phyloP scores from a whole-genome alignment of 2,888 invertebrate genomes.

The Acronicta leporina region DNA sequence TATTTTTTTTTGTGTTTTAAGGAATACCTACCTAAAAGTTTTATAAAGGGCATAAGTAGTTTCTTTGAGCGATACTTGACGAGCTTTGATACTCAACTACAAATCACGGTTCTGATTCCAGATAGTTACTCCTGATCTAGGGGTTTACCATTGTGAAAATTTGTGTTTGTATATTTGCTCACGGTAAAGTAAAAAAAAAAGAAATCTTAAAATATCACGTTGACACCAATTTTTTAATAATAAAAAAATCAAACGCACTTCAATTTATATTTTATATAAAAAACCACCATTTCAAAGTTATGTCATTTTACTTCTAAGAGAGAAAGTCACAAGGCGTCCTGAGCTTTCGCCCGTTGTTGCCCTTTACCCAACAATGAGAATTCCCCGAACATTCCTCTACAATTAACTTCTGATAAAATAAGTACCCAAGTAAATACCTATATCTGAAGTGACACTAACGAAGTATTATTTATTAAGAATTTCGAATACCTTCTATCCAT shows the following conservation, averaged over 20 bases:
- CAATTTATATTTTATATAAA: neutral
- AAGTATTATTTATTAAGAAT: conserved; percentile 15
- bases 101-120: too few species aligned
- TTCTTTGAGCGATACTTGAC: too few species aligned
- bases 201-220: too few species aligned
- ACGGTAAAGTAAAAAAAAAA: too few species aligned
- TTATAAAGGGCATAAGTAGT: too few species aligned
- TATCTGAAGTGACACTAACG: conserved; percentile 30
- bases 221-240: too few species aligned
- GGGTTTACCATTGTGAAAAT: too few species aligned
- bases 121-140: too few species aligned
- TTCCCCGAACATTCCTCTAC: conserved; percentile 60
- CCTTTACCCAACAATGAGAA: conserved; percentile 57
- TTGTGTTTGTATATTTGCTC: too few species aligned
- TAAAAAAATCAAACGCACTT: neutral
- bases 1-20: too few species aligned
- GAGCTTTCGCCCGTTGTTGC: conserved; percentile 58
- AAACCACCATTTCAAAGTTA: conserved; percentile 4
- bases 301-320: conserved; percentile 3
- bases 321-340: conserved; percentile 9
- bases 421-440: neutral
- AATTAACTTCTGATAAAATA: conserved; percentile 58
- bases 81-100: too few species aligned
- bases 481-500: neutral
- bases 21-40: too few species aligned